A percentile compares a stretch with the other conserved stretches of the same genome.
phyloP scores from a whole-genome alignment of 2,888 invertebrate genomes.

The Drosophila rellima region DNA sequence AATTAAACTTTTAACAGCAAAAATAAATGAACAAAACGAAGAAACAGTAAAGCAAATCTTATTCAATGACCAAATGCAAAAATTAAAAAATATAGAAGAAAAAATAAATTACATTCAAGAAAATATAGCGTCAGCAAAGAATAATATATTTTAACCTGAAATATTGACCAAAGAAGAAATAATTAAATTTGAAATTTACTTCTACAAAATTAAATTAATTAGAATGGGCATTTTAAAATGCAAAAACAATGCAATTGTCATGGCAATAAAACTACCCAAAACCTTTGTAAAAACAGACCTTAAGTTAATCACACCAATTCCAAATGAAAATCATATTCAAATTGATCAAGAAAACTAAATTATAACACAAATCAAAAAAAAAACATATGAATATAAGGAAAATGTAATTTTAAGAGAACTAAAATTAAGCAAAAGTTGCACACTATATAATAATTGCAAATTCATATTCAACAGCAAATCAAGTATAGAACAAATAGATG shows the following conservation, averaged over 20 bases:
- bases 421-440: slow-evolving; percentile 1
- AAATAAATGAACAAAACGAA: background rate
- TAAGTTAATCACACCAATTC: background rate
- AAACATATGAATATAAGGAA: no score
- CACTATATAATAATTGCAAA: no score
- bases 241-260: slow-evolving; percentile 1
- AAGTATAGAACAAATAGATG: no score
- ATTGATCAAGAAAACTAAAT: slow-evolving; percentile 1
- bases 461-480: no score
- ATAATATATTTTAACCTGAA: no score
- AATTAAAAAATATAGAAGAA: slow-evolving; percentile 7
- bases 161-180: background rate
- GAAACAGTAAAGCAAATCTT: background rate
- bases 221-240: background rate
- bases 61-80: background rate
- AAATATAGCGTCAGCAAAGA: slow-evolving; percentile 3
- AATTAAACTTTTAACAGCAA: background rate
- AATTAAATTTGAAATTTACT: slow-evolving; percentile 1
- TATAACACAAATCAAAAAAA: background rate
- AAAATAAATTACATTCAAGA: slow-evolving; percentile 4
- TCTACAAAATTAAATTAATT: background rate
- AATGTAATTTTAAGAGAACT: background rate
- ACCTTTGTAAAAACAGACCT: background rate
- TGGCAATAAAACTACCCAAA: slow-evolving; percentile 3
- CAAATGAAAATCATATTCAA: background rate